Conservation (phyloP, 1,140 invertebrate species). For the Trachelipus rathkii region DNA sequence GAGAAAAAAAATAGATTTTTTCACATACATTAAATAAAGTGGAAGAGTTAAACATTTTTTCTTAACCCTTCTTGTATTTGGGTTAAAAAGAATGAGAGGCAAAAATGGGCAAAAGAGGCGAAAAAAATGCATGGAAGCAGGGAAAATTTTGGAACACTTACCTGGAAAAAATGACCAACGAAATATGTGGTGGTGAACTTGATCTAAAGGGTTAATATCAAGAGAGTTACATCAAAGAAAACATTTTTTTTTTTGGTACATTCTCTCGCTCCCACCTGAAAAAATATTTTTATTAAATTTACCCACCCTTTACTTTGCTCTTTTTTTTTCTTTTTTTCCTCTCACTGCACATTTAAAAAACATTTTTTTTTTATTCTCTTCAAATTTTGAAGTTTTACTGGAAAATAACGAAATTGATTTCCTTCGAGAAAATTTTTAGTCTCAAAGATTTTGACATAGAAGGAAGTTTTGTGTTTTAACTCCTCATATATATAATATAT, state of each 20-base stretch:
- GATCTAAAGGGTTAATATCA: neutral
- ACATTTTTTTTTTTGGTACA: neutral
- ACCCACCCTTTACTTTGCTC: neutral
- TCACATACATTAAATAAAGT: too few relatives aligned
- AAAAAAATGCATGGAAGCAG: neutral
- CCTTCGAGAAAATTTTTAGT: too few relatives aligned
- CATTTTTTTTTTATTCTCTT: too few relatives aligned
- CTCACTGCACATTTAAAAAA: too few relatives aligned
- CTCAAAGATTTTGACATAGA: too few relatives aligned
- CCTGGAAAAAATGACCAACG: conserved; percentile 3
- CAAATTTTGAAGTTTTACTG: too few relatives aligned
- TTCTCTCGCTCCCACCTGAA: neutral
- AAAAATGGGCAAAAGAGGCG: neutral
- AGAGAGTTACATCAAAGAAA: neutral
- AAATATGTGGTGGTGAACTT: neutral
- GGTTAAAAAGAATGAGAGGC: too few relatives aligned
- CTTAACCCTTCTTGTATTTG: too few relatives aligned
- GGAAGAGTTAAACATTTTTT: too few relatives aligned
- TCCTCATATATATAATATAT: neutral
- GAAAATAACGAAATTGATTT: too few relatives aligned
- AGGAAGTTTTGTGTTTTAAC: too few relatives aligned
- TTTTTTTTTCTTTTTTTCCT: neutral
- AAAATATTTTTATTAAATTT: conserved; percentile 13
- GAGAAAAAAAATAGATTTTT: too few relatives aligned
- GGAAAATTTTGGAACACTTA: neutral